phyloP scores from a whole-genome alignment of 1,140 invertebrate species.

The Cotesia glomerata region DNA sequence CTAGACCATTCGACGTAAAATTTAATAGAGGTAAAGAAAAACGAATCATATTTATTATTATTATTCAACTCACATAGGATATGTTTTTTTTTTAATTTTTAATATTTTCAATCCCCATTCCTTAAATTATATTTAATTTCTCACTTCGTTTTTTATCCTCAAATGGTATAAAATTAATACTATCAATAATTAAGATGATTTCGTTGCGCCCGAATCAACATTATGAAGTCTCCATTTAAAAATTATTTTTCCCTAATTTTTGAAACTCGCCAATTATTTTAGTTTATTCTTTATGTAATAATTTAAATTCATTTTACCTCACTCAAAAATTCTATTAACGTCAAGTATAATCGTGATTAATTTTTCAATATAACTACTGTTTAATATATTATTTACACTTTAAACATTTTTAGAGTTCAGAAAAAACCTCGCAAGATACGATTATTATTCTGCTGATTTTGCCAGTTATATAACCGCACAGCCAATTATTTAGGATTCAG shows the following conservation, averaged over 20 bases:
- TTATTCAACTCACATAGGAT: neutral
- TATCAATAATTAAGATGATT: neutral
- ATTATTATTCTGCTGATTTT: conserved; percentile 6
- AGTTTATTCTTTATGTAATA: too few species aligned
- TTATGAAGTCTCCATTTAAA: neutral
- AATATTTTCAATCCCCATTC: neutral
- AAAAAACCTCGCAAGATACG: neutral
- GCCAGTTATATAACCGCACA: conserved; percentile 15
- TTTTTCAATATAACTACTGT: conserved; percentile 1
- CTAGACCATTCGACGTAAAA: neutral
- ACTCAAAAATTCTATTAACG: conserved; percentile 10
- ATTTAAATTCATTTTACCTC: neutral
- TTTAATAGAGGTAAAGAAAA: neutral
- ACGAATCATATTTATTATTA: neutral
- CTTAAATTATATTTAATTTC: neutral
- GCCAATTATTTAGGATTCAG: conserved; percentile 15
- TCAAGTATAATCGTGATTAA: conserved; percentile 5
- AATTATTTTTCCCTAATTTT: neutral
- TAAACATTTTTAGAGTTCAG: conserved; percentile 14
- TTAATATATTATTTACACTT: conserved; percentile 13
- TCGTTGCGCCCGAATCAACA: conserved; percentile 5
- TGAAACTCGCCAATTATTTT: neutral
- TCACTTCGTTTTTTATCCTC: neutral
- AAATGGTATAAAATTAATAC: neutral
- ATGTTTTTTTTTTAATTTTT: conserved; percentile 12